Evolutionary conservation across 2,113 vertebrate species (phyloP), one percentile per base, ranked within the genome.

Genomic region (Tympanuchus pallidicinctus): DNA sequence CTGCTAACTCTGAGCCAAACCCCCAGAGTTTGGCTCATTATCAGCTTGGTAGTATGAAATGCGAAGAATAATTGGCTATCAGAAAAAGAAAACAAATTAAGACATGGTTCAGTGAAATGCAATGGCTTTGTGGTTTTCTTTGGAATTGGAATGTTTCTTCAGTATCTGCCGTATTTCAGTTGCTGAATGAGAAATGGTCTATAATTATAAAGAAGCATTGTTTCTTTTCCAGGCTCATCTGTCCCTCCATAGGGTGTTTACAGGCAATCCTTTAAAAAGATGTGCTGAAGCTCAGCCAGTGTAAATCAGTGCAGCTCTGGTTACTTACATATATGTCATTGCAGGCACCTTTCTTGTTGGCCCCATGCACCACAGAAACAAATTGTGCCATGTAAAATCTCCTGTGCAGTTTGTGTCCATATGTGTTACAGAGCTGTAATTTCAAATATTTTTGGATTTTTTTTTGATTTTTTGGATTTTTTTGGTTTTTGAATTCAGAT

Each of bases 31-130:
- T 90, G 71, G 34, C 19, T 91, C 69, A 14, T 82, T 89, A 45
- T 82, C 64, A 47, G 69, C 50, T 94, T 74, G 12, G 19, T 63
- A 73, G 42, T 28, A 32, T 69, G 90, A 96, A 92, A 89, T 6
- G 7, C 42, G 63, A 89, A 59, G 22, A 90, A 30, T 89, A 88
- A 88, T 93, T 91, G 1, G 28, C 82, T 88, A 64, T 86, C 79
- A 77, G 69, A 40, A 83, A 83, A 93, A 88, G 60, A 95, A 95
- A 93, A 91, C 79, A 86, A 81, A 94, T 94, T 77, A 86, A 93
- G 90, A 66, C 28, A 60, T 17, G 82, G 75, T 77, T 95, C 72
- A 86, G 65, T 86, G 60, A 61, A 94, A 90, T 77, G 93, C 82
- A 95, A 91, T 67, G 32, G 28, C 47, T 88, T 91, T 88, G 72